Percentiles rank a stretch among this genome's conserved stretches.
Conservation (phyloP, 2,888 invertebrate genomes). For the Antitype chi region DNA sequence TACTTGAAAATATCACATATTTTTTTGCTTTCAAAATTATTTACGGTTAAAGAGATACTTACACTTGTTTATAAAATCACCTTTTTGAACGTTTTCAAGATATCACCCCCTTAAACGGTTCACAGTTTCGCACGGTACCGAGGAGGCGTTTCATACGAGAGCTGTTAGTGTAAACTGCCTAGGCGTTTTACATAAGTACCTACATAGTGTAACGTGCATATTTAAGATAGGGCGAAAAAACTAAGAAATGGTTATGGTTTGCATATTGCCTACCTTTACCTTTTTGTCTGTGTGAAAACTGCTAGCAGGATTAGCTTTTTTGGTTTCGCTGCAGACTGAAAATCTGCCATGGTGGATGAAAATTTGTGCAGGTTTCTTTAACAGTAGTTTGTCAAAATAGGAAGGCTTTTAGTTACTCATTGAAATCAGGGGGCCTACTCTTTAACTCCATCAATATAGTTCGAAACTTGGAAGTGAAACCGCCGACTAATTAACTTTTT, state of each 20-base stretch:
- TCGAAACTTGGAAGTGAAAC: too few relatives aligned
- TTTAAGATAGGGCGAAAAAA: constrained; percentile 10
- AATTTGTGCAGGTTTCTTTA: not conserved
- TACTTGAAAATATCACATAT: too few relatives aligned
- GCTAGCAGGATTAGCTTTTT: not conserved
- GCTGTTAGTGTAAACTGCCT: constrained; percentile 40
- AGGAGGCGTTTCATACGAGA: constrained; percentile 19
- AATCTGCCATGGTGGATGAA: not conserved
- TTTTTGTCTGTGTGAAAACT: not conserved
- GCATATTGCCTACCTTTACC: not conserved
- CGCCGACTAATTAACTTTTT: too few relatives aligned
- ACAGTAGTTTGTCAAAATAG: not conserved
- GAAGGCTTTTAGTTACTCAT: not conserved
- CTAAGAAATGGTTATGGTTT: not conserved
- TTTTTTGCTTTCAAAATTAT: too few relatives aligned
- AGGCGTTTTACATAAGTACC: constrained; percentile 32
- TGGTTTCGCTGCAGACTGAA: not conserved
- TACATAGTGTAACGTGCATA: not conserved
- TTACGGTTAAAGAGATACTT: too few relatives aligned
- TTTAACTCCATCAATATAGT: too few relatives aligned
- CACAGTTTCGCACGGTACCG: constrained; percentile 1
- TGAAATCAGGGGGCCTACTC: too few relatives aligned
- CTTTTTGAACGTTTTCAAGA: too few relatives aligned
- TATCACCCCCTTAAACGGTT: too few relatives aligned
- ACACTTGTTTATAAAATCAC: too few relatives aligned